Evolutionary conservation across 2,797 vertebrate genomes (phyloP), one percentile per base, ranked within the genome.

Genomic region (Mycteria americana): DNA sequence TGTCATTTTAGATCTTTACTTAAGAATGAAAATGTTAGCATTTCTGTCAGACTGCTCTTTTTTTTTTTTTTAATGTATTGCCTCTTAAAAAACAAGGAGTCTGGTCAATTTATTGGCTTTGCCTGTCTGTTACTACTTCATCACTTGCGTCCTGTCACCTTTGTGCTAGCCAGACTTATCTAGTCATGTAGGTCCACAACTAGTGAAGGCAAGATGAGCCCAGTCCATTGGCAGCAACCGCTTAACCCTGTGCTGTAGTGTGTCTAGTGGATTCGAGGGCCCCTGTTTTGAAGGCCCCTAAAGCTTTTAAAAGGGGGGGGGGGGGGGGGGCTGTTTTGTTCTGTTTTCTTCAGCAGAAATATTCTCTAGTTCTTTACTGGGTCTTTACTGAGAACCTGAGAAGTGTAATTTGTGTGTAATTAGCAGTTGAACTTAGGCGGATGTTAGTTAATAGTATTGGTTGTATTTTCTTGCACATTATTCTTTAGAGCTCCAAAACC

Each of bases 211-310:
- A 25, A 24, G 2, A 8, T 41, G 51, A 87, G 43, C 64, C 83
- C 35, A 14, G 48, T 51, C 30, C 39, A 2, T 23, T 59, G 45
- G 50, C 33, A 73, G 37, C 31, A 64, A 0, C 65, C 0, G 0
- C 25, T 81, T 87, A 41, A 46, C n/a, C 53, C 45, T 24, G 31
- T 76, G 75, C 59, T 87, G 17, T 35, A 23, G 10, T 18, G 15
- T 46, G 8, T 60, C 57, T 37, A 2, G 5, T n/a, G 62, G 69
- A 30, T 57, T 41, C 7, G 3, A 30, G 28, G 30, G 37, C 43
- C 25, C 43, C 25, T 53, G 9, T 65, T 57, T 22, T 83, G n/a
- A 89, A 92, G 77, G 31, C 14, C 18, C 15, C 33, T 62, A 59
- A 53, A 63, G 23, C 18, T 90, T 83, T 59, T n/a, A 7, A 64